phyloP scores from a whole-genome alignment of 2,888 invertebrate species.

The Oscheius sp. region DNA sequence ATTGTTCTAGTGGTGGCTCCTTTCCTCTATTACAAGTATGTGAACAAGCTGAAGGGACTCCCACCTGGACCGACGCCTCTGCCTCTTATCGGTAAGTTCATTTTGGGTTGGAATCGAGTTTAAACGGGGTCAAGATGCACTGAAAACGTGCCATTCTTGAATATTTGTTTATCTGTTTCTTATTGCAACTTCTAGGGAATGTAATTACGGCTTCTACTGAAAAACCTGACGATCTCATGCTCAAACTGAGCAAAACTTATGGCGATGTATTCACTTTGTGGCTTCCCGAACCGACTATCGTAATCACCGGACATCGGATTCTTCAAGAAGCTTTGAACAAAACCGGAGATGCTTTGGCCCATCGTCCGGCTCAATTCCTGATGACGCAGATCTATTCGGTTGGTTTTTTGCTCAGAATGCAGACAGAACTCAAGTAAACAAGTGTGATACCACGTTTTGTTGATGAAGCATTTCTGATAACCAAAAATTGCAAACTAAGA shows the following conservation, averaged over 20 bases:
- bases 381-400: slow-evolving; percentile 46
- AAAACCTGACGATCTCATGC: slow-evolving; percentile 23
- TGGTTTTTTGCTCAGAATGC: too few relatives aligned
- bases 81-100: slow-evolving; percentile 42
- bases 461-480: too few relatives aligned
- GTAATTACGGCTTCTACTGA: slow-evolving; percentile 20
- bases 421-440: too few relatives aligned
- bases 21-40: slow-evolving; percentile 37
- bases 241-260: slow-evolving; percentile 33
- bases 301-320: slow-evolving; percentile 42
- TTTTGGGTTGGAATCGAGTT: background rate
- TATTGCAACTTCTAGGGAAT: background rate
- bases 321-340: slow-evolving; percentile 21
- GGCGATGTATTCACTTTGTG: slow-evolving; percentile 51
- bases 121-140: too few relatives aligned
- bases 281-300: slow-evolving; percentile 48
- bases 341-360: slow-evolving; percentile 48
- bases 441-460: too few relatives aligned
- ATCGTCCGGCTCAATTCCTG: slow-evolving; percentile 44
- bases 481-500: too few relatives aligned
- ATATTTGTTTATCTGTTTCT: too few relatives aligned
- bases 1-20: slow-evolving; percentile 22
- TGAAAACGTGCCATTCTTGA: too few relatives aligned
- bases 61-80: slow-evolving; percentile 48
- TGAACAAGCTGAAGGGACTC: slow-evolving; percentile 42